Conservation (phyloP, 2,113 vertebrate species). For the Otolemur garnettii region DNA sequence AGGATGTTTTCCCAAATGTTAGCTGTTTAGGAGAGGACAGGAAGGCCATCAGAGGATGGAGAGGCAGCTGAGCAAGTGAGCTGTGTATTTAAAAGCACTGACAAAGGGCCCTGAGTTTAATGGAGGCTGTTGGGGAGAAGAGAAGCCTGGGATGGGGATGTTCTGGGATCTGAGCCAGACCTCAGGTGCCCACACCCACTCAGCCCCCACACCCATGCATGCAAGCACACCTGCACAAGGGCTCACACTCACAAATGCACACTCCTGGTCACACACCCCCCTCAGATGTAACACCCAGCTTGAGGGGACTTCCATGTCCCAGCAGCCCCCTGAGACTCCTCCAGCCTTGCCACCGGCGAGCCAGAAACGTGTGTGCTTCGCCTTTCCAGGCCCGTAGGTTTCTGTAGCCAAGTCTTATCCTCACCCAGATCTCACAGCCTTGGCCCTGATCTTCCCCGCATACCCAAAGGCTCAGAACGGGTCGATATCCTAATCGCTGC, state of each 20-base stretch:
- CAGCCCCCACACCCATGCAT: not conserved
- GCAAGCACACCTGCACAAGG: not conserved
- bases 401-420: not conserved
- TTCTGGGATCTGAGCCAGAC: not conserved
- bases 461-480: not conserved
- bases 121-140: not conserved
- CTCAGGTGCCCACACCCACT: not conserved
- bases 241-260: not conserved
- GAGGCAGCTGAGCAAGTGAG: not conserved
- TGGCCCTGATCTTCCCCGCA: not conserved
- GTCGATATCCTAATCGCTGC: constrained; percentile 52
- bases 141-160: not conserved
- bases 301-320: not conserved
- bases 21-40: not conserved
- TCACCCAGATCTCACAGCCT: not conserved
- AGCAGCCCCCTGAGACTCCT: not conserved
- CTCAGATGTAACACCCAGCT: not conserved
- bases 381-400: not conserved
- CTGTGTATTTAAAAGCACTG: not conserved
- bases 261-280: not conserved
- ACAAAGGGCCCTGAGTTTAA: not conserved
- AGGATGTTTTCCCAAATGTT: not conserved
- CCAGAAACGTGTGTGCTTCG: not conserved
- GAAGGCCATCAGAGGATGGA: not conserved
- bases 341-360: not conserved